Evolutionary conservation across 2,888 invertebrate genomes (phyloP), one percentile per base, ranked within the genome.

Genomic region (Protonemura montana): DNA sequence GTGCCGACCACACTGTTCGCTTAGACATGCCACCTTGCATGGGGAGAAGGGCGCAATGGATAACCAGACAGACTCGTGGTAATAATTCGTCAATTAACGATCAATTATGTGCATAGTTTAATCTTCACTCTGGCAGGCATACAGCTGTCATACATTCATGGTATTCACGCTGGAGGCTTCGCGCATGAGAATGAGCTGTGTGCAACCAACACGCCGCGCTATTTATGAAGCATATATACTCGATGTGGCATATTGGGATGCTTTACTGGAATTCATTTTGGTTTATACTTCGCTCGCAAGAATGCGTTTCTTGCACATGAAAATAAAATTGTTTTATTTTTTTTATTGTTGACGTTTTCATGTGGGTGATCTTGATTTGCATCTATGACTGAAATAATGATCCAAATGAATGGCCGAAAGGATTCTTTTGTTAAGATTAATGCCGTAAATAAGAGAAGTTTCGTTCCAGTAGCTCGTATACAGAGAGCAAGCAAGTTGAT

Each of bases 91-190:
- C 59, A 59, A 59, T 59, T 59, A 59, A 59, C 21, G 59, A 59
- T 59, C 59, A 59, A 59, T 59, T 59, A 59, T 59, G 59, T 59
- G 59, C 59, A 59, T 59, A 59, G 59, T 59, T 59, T 59, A 59
- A 59, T 59, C 59, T 59, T 59, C 59, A 21, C 59, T 59, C 59
- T 21, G 59, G 59, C 59, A 59, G 21, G 16, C 59, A 59, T 59
- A 16, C 59, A 59, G 59, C 59, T 59, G 59, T 59, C 59, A 59
- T 13, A 59, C 59, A 21, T 59, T 59, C 59, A 59, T 59, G 59
- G 16, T 59, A 59, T 59, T 59, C 59, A 59, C 7, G 59, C 59
- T 21, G 59, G 16, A 13, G 59, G 59, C 59, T 16, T 59, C 59
- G 59, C 59, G 59, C 2, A 21, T 59, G 35, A 35, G 35, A 35